These are phyloP conservation scores for Leucopternis melanops DNA, from an alignment of 2,113 vertebrate genomes.

Conservation along the genomic window DNA sequence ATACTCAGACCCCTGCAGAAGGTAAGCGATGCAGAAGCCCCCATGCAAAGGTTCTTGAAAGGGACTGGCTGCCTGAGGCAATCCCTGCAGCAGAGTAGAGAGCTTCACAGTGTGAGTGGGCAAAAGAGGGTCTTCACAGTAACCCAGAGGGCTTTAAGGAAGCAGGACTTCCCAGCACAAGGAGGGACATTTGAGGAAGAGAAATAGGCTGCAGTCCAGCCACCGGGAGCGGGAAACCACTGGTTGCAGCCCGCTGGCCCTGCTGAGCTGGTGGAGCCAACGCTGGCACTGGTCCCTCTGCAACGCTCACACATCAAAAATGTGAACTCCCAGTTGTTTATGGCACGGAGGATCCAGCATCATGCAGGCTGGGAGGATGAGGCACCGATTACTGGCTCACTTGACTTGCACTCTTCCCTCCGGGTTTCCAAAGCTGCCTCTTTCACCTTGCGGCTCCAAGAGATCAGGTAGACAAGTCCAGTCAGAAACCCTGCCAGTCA, in stretches of 20 bases:
- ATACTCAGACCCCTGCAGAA: not conserved
- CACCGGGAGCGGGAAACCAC: accelerated
- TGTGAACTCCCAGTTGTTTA: not conserved
- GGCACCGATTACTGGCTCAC: not conserved
- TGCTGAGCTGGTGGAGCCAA: not conserved
- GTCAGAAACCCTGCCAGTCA: not conserved
- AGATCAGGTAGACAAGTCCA: not conserved
- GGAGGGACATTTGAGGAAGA: not conserved
- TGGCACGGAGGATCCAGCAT: not conserved
- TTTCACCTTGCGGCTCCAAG: accelerated
- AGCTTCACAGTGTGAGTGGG: not conserved
- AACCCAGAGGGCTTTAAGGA: not conserved
- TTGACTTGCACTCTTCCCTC: not conserved
- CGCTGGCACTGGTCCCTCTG: accelerated
- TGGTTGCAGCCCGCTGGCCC: not conserved
- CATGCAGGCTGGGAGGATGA: accelerated
- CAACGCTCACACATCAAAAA: accelerated
- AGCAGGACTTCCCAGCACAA: accelerated
- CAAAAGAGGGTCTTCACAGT: not conserved
- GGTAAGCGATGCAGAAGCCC: not conserved
- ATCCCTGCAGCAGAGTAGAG: not conserved
- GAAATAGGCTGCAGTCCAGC: not conserved
- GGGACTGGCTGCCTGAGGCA: not conserved
- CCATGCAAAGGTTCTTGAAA: accelerated
- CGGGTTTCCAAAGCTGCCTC: not conserved